These are phyloP conservation scores for Hylaea fasciaria DNA, from an alignment of 2,888 invertebrate genomes.

Conservation along the genomic window DNA sequence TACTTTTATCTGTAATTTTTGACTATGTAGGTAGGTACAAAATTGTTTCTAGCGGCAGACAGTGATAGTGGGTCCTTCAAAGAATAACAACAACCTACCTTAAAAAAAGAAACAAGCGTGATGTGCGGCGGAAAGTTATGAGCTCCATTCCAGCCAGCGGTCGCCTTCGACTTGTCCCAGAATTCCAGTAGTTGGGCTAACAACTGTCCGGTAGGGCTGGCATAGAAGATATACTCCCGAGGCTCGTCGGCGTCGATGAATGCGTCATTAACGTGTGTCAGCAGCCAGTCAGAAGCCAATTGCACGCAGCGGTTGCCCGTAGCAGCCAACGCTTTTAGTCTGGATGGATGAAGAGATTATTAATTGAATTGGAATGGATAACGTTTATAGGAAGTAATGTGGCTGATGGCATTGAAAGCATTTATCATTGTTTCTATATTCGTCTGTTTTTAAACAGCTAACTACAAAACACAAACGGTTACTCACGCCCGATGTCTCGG, in stretches of 20 bases:
- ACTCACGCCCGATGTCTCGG: constrained; percentile 95
- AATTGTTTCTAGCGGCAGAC: no score
- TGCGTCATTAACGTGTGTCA: constrained; percentile 95
- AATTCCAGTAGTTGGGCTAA: constrained; percentile 89
- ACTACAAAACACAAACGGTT: not conserved
- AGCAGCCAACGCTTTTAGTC: constrained; percentile 95
- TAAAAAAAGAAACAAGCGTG: constrained; percentile 95
- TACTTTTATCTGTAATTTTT: not conserved
- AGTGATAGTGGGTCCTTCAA: not conserved
- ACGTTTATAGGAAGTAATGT: not conserved
- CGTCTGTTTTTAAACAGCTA: not conserved
- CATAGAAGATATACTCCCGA: constrained; percentile 94
- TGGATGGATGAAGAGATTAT: constrained; percentile 62
- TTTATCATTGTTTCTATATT: not conserved
- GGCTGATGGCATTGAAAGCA: not conserved
- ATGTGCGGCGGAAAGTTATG: constrained; percentile 96
- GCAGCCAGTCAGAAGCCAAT: constrained; percentile 95
- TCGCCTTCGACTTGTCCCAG: constrained; percentile 90
- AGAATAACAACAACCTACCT: constrained; percentile 79
- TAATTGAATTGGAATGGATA: not conserved
- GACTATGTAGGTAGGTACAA: no score
- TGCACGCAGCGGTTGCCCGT: constrained; percentile 95
- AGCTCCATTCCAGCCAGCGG: constrained; percentile 94
- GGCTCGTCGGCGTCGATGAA: constrained; percentile 90
- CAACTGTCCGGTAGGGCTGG: constrained; percentile 92